Evolutionary conservation across 1,140 invertebrate species (phyloP).

Genomic region (Rhysida immarginata): DNA sequence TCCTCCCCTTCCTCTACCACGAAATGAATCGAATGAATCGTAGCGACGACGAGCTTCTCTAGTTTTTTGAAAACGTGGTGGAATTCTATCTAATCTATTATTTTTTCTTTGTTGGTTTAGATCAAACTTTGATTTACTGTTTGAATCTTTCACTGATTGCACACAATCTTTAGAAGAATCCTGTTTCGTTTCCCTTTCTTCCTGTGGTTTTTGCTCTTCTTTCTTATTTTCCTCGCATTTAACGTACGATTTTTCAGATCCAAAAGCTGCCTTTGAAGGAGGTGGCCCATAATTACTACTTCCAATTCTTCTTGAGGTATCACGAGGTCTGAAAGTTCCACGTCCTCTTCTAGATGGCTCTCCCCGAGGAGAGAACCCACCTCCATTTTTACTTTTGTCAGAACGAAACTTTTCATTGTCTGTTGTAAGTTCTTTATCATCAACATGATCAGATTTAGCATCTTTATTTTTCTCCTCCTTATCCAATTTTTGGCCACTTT

Average conservation of each 20-base stretch:
- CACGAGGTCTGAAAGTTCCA: slow-evolving; percentile 36
- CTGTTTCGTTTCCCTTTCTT: slow-evolving; percentile 6
- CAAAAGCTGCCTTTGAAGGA: slow-evolving; percentile 55
- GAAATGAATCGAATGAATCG: slow-evolving; percentile 17
- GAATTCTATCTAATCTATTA: slow-evolving; percentile 15
- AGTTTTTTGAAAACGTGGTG: slow-evolving; percentile 19
- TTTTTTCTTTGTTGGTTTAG: slow-evolving; percentile 10
- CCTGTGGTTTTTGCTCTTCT: slow-evolving; percentile 4
- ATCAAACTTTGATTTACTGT: slow-evolving; percentile 1
- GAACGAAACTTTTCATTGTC: slow-evolving; percentile 4
- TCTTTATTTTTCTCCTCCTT: slow-evolving; percentile 11
- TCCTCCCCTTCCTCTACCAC: slow-evolving; percentile 20
- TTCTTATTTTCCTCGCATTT: slow-evolving; percentile 13
- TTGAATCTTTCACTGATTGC: not conserved
- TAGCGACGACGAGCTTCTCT: slow-evolving; percentile 14
- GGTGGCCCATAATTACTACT: slow-evolving; percentile 45
- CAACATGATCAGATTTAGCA: not conserved
- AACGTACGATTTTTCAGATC: slow-evolving; percentile 7
- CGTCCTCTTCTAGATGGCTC: slow-evolving; percentile 63
- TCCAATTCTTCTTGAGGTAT: slow-evolving; percentile 39
- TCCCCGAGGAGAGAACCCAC: slow-evolving; percentile 58
- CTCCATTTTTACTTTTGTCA: slow-evolving; percentile 18
- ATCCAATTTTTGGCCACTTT: slow-evolving; percentile 12
- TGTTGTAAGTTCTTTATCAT: not conserved
- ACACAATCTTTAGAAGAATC: slow-evolving; percentile 6